Base-by-base conservation (phyloP, 2,113 vertebrate species). In the Okapia johnstoni region DNA sequence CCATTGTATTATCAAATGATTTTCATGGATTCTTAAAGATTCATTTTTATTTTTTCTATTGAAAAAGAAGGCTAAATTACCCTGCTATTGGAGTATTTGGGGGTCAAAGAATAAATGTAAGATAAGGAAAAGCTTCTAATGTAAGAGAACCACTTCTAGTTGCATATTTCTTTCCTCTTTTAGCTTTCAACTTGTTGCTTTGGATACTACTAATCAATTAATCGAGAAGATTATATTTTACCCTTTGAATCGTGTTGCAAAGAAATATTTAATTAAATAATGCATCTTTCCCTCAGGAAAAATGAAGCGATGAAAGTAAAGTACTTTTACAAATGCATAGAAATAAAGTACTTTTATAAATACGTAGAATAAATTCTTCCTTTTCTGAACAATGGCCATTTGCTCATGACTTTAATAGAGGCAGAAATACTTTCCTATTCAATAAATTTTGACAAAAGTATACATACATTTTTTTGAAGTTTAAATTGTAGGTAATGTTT, bases 321-420 rank as follows among this genome's bases (percentile, higher is more conserved):
- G 52, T 61, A 50, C 9, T 77, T 95, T 88, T 70, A 66, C 58
- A 92, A 81, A 54, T 80, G 83, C 19, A 77, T 40, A 77, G 28
- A 83, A 93, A 91, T 92, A 50, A 97, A 88, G 55, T 66, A 52
- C 13, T 84, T 95, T 79, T 63, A 55, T 79, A 93, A 83, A 61
- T 77, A 85, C 14, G 60, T 19, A 80, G 3, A 88, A 88, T 23
- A 52, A 61, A 57, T 30, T 50, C 14, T 88, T 94, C 30, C 5
- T 21, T 90, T 95, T 94, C 43, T 81, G 43, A 93, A 54, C 43
- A 60, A 61, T 26, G 17, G 7, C 11, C 3, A 83, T 85, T 94
- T 80, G 61, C 57, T 63, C 3, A 46, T 61, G 4, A 76, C 40
- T 90, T 95, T 93, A 85, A 80, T 33, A 96, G 8, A 84, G 8